Percentiles rank a stretch among this genome's conserved stretches.
phyloP scores from a whole-genome alignment of 2,797 vertebrate species.

The Kryptopterus vitreolus region DNA sequence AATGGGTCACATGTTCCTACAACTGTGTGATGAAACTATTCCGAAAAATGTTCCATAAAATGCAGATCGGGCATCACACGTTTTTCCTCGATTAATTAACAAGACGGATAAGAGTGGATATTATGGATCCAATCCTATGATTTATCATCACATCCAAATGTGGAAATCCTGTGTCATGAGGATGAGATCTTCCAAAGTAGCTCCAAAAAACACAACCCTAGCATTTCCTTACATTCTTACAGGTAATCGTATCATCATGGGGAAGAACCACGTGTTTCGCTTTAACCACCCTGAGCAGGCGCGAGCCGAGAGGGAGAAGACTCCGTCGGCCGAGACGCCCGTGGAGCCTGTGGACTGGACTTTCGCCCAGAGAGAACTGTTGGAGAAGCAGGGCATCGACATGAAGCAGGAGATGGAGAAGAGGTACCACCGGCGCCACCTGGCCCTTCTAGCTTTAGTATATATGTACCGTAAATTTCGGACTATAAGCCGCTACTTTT shows the following conservation, averaged over 20 bases:
- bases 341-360: conserved; percentile 99
- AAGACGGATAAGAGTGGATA: too few species aligned
- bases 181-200: neutral
- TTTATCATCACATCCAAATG: neutral
- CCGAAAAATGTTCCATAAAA: too few species aligned
- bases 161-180: neutral
- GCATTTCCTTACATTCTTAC: conserved; percentile 31
- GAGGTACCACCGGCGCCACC: conserved; percentile 73
- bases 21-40: neutral
- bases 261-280: conserved; percentile 98
- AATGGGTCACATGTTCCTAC: neutral
- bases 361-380: conserved; percentile 94
- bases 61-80: too few species aligned
- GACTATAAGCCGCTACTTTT: too few species aligned
- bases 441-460: neutral
- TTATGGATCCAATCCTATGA: neutral
- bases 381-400: conserved; percentile 98
- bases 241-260: conserved; percentile 99
- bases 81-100: neutral
- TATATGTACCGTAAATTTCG: too few species aligned
- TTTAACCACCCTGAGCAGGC: conserved; percentile 99
- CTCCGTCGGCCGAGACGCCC: conserved; percentile 92
- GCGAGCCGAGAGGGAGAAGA: conserved; percentile 95
- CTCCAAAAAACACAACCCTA: neutral
- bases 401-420: conserved; percentile 99